phyloP scores from a whole-genome alignment of 2,113 vertebrate species.

The Grallaria varia region DNA sequence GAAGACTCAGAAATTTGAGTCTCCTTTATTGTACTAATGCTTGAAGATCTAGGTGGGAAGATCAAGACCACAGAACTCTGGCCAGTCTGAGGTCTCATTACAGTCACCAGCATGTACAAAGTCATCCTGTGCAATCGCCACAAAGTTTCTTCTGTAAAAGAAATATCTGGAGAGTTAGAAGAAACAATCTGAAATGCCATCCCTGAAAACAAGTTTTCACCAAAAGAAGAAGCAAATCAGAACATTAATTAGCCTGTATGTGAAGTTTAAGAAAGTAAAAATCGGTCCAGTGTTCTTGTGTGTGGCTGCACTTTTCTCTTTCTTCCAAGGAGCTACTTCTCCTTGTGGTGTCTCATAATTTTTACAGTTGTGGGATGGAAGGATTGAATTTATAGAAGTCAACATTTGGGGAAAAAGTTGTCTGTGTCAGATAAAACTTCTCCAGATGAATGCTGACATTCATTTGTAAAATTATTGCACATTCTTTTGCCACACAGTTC shows the following conservation, averaged over 20 bases:
- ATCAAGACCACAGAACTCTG: neutral
- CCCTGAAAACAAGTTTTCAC: neutral
- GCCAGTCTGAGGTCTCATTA: neutral
- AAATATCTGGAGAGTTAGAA: neutral
- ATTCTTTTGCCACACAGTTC: neutral
- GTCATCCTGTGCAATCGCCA: neutral
- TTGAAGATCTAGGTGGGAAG: neutral
- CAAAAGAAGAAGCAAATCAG: neutral
- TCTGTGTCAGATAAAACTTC: neutral
- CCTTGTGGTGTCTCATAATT: neutral
- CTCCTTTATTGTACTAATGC: neutral
- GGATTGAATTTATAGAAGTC: neutral
- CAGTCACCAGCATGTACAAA: neutral
- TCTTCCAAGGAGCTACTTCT: neutral
- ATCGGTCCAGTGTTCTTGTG: neutral
- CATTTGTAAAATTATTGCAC: neutral
- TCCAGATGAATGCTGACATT: neutral
- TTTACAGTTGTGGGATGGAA: neutral
- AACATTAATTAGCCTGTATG: neutral
- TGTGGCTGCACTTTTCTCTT: neutral
- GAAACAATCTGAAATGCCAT: neutral
- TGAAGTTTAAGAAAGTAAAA: neutral
- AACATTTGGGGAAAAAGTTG: neutral
- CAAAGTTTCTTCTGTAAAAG: neutral
- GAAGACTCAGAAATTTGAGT: neutral